Evolutionary conservation across 2,888 invertebrate species (phyloP).

Genomic region (Neoaliturus tenellus): DNA sequence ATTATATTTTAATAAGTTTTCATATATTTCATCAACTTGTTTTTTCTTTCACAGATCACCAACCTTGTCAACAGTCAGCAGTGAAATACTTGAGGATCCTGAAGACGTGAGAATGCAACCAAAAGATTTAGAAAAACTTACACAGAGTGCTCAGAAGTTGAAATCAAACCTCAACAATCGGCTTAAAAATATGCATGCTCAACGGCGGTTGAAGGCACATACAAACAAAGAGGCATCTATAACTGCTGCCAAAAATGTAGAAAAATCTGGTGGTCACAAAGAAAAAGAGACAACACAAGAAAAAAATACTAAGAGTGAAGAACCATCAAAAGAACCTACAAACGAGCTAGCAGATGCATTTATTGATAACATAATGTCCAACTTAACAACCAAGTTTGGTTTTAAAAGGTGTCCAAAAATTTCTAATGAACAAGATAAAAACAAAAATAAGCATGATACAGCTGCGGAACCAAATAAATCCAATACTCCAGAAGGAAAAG

Average conservation of each 20-base stretch:
- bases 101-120: neutral
- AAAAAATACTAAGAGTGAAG: neutral
- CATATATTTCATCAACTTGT: no score
- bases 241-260: neutral
- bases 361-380: neutral
- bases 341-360: neutral
- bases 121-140: neutral
- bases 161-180: conserved; percentile 4
- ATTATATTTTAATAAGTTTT: no score
- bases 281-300: neutral
- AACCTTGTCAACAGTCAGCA: neutral
- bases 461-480: neutral
- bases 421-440: neutral
- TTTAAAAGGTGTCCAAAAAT: neutral
- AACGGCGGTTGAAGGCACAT: neutral
- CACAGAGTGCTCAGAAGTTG: neutral
- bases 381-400: conserved; percentile 2
- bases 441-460: neutral
- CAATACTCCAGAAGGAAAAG: neutral
- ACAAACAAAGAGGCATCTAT: neutral
- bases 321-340: neutral
- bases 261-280: neutral
- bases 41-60: neutral
- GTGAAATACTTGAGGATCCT: neutral
- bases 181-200: conserved; percentile 2